phyloP scores from a whole-genome alignment of 2,113 vertebrate genomes.

The Sterrhoptilus dennistouni region DNA sequence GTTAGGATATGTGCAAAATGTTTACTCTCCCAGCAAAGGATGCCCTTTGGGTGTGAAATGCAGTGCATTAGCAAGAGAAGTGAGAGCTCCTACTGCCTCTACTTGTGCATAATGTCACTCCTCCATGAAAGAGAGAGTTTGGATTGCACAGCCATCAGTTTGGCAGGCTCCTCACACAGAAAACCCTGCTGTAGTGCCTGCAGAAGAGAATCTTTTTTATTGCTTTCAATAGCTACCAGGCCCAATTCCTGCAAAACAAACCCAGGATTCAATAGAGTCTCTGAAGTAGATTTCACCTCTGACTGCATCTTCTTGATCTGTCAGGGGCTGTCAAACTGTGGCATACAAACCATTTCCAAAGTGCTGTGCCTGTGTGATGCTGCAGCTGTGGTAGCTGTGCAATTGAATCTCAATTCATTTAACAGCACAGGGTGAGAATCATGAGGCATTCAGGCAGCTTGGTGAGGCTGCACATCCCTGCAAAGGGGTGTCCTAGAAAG shows the following conservation, averaged over 20 bases:
- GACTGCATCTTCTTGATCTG: background rate
- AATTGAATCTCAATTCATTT: background rate
- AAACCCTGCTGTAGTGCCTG: background rate
- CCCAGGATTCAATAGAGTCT: background rate
- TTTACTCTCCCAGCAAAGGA: background rate
- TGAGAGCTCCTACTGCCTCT: background rate
- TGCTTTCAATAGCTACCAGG: background rate
- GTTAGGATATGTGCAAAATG: background rate
- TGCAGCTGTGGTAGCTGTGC: background rate
- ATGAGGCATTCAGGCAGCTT: background rate
- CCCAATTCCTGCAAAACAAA: background rate
- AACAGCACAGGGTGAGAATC: background rate
- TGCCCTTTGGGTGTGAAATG: background rate
- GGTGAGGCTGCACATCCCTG: background rate
- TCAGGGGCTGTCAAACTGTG: background rate
- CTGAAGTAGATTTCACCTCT: background rate
- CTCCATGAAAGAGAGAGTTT: background rate
- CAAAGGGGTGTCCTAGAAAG: background rate
- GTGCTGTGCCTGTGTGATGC: background rate
- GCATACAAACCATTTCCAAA: background rate
- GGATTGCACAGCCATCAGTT: background rate
- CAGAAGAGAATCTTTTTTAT: background rate
- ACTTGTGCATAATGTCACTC: background rate
- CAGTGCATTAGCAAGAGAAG: background rate
- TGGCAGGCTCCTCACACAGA: background rate